Base-by-base conservation (phyloP, 2,113 vertebrate species). In the Coregonus clupeaformis region DNA sequence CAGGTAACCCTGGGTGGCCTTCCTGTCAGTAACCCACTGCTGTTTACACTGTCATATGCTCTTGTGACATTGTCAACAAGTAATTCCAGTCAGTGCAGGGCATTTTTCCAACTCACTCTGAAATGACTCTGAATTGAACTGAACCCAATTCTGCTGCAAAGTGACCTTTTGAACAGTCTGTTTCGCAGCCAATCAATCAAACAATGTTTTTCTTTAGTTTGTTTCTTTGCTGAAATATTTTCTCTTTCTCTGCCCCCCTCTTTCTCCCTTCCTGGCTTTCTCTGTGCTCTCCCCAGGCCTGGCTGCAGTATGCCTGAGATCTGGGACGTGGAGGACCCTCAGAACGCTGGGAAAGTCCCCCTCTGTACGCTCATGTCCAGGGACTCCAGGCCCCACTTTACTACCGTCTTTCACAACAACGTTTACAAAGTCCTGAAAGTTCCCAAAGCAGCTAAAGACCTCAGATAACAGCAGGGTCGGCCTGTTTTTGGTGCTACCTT, bases 231-330 rank as follows among this genome's bases (percentile, higher is more conserved):
- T n/a, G 14, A 67, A 29, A 7, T 27, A 32, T 67, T 67, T 32
- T 32, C 25, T 13, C 73, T 36, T 52, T 18, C 62, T 62, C n/a
- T 36, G n/a, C 25, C 9, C 36, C 7, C 1, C 14, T 68, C 20
- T 27, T 25, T 16, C n/a, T 60, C 6, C n/a, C 59, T 45, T 80
- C 1, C 84, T 99, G 98, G 91, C 96, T 96, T 6, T 52, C 7
- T 69, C 29, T 20, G 3, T 16, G 16, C 57, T 2, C 16, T 69
- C n/a, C 79, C 0, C 84, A 99, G 98, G 91, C 96, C 96, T 22
- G 97, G 98, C 0, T 99, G 97, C 92, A 99, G 97, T 81, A 96
- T 99, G 96, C 97, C 98, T 67, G 98, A 99, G 91, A 99, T 99
- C 63, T 99, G 98, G 98, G 97, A 99, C 64, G 89, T 98, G 0